These are phyloP conservation scores for Mus spicilegus DNA, from an alignment of 2,113 vertebrate species.

Conservation along the genomic window DNA sequence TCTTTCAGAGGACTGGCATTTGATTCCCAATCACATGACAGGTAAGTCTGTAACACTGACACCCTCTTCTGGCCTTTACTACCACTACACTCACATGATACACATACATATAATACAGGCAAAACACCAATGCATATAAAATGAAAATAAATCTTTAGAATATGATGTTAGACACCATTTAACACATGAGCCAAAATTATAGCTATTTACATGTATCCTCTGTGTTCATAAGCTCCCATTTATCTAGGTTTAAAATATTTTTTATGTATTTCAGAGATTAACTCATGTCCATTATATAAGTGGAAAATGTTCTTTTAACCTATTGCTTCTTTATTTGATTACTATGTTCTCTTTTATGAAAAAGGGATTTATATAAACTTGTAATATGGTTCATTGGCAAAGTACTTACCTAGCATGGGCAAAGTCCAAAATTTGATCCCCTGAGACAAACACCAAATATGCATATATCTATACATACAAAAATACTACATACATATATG, in stretches of 20 bases:
- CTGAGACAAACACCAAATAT: not conserved
- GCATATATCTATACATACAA: not conserved
- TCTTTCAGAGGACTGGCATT: not conserved
- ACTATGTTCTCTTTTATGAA: not conserved
- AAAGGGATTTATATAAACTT: not conserved
- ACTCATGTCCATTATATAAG: not conserved
- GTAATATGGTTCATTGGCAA: not conserved
- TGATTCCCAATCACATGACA: not conserved
- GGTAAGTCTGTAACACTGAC: not conserved
- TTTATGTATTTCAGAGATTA: slow-evolving; percentile 25
- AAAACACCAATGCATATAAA: not conserved
- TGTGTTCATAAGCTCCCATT: not conserved
- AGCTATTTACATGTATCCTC: not conserved
- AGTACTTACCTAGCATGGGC: not conserved
- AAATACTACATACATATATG: not conserved
- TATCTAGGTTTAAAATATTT: not conserved
- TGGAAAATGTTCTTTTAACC: not conserved
- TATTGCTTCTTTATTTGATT: not conserved
- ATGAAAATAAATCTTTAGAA: not conserved
- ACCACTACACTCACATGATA: not conserved
- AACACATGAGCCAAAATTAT: not conserved
- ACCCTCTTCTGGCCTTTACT: not conserved
- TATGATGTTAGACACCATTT: not conserved
- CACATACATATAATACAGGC: not conserved
- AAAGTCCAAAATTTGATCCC: not conserved